phyloP scores from a whole-genome alignment of 2,888 invertebrate species.

The Clunio marinus region DNA sequence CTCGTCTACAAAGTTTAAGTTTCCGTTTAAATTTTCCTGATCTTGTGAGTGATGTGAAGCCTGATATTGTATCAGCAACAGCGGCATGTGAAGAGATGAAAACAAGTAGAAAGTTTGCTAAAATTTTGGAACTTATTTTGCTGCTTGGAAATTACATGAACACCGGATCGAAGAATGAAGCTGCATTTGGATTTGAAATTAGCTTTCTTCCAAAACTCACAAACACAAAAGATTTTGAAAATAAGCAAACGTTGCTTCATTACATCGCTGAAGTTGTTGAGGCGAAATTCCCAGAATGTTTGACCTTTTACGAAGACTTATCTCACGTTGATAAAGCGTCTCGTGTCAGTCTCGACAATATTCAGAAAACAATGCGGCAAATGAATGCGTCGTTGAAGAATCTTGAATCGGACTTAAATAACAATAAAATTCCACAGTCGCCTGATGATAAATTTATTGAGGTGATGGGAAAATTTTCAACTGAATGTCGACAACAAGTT shows the following conservation, averaged over 20 bases:
- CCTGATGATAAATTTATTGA: slow-evolving; percentile 81
- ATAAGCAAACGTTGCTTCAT: slow-evolving; percentile 87
- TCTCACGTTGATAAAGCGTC: slow-evolving; percentile 88
- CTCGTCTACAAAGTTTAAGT: slow-evolving; percentile 81
- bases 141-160: slow-evolving; percentile 96
- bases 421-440: slow-evolving; percentile 71
- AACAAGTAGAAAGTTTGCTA: slow-evolving; percentile 82
- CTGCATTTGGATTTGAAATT: slow-evolving; percentile 94
- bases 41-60: slow-evolving; percentile 60
- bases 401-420: slow-evolving; percentile 84
- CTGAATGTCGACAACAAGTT: slow-evolving; percentile 78
- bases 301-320: slow-evolving; percentile 81
- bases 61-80: slow-evolving; percentile 89
- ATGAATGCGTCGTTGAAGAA: slow-evolving; percentile 86
- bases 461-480: slow-evolving; percentile 85
- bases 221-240: slow-evolving; percentile 88
- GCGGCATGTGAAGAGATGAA: slow-evolving; percentile 94
- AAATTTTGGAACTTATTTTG: slow-evolving; percentile 82
- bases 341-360: slow-evolving; percentile 74
- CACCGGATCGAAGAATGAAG: slow-evolving; percentile 87
- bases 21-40: slow-evolving; percentile 86
- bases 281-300: slow-evolving; percentile 77
- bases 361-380: slow-evolving; percentile 73
- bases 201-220: slow-evolving; percentile 89
- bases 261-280: slow-evolving; percentile 86